Evolutionary conservation across 2,888 invertebrate species (phyloP).

Genomic region (Diarsia rubi): DNA sequence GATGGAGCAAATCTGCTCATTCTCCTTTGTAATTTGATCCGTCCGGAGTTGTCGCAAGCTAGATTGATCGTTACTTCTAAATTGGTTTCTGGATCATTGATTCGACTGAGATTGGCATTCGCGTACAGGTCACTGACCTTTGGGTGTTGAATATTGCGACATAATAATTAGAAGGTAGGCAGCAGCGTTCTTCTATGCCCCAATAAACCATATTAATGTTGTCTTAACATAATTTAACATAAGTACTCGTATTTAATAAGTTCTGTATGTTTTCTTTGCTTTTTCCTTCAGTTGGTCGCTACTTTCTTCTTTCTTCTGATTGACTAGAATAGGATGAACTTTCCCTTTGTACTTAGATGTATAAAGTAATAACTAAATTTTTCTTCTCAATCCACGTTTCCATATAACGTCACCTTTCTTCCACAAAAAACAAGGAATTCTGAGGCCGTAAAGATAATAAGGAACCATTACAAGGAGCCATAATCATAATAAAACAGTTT

Average conservation of each 20-base stretch:
- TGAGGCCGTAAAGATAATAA: slow-evolving; percentile 37
- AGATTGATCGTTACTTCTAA: slow-evolving; percentile 43
- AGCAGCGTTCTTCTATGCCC: slow-evolving; percentile 51
- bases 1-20: slow-evolving; percentile 51
- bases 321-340: background rate
- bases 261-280: slow-evolving; percentile 35
- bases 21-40: slow-evolving; percentile 38
- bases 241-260: slow-evolving; percentile 32
- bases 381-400: background rate
- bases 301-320: slow-evolving; percentile 13
- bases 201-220: slow-evolving; percentile 38
- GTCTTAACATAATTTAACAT: slow-evolving; percentile 23
- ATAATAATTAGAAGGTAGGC: slow-evolving; percentile 25
- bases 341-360: background rate
- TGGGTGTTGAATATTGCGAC: slow-evolving; percentile 46
- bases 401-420: background rate
- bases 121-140: slow-evolving; percentile 33
- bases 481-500: slow-evolving; percentile 64
- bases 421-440: background rate
- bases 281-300: slow-evolving; percentile 3
- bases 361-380: background rate
- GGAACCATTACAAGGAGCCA: slow-evolving; percentile 31
- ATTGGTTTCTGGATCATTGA: slow-evolving; percentile 39
- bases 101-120: slow-evolving; percentile 36
- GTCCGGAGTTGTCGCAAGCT: slow-evolving; percentile 32